These are phyloP conservation scores for Emydoidea blandingii DNA, from an alignment of 2,797 vertebrate species.

Conservation along the genomic window DNA sequence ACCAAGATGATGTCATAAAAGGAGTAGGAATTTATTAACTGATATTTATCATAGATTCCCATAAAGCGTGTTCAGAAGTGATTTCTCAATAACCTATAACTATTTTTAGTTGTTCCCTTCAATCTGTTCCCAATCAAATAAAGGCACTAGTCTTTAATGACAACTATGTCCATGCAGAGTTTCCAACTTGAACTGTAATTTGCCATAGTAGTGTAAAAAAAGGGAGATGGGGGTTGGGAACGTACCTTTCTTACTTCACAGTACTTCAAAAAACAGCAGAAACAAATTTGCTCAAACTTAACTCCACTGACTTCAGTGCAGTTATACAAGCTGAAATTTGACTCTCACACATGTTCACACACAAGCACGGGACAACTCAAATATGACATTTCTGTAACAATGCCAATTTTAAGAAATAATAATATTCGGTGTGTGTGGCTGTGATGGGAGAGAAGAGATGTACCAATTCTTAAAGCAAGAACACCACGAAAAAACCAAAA, in stretches of 20 bases:
- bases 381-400: neutral
- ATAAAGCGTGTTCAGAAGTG: neutral
- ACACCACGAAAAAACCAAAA: neutral
- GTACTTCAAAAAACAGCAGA: neutral
- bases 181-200: neutral
- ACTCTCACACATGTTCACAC: neutral
- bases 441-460: neutral
- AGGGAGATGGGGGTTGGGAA: neutral
- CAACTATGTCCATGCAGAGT: neutral
- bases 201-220: neutral
- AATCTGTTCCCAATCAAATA: neutral
- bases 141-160: neutral
- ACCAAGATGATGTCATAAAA: neutral
- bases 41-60: neutral
- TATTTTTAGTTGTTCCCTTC: neutral
- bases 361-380: neutral
- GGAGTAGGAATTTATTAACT: neutral
- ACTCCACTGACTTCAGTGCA: neutral
- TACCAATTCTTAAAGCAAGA: neutral
- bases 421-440: neutral
- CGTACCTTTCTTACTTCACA: neutral
- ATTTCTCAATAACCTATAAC: neutral
- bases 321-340: neutral
- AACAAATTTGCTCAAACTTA: neutral
- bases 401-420: neutral